phyloP scores from a whole-genome alignment of 2,888 invertebrate species.

The Amblyjoppa fuscipennis region DNA sequence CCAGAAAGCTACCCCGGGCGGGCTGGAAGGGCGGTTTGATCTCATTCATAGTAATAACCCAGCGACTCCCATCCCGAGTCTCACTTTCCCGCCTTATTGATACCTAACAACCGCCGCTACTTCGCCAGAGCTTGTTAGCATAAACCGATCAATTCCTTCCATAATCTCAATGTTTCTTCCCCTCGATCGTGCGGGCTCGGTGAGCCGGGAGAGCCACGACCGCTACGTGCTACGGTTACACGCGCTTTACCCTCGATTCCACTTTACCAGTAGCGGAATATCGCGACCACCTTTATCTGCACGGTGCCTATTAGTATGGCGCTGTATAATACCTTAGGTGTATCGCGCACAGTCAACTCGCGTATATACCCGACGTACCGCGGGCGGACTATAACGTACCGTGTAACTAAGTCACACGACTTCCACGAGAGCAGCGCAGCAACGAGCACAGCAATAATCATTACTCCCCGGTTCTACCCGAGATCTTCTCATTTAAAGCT shows the following conservation, averaged over 20 bases:
- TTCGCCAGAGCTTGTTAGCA: constrained; percentile 3
- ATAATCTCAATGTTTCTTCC: constrained; percentile 14
- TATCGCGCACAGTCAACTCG: not conserved
- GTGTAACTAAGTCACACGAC: constrained; percentile 11
- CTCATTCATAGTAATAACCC: not conserved
- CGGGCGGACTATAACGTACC: constrained; percentile 9
- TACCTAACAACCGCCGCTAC: not conserved
- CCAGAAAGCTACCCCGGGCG: not conserved
- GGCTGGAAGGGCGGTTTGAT: not conserved
- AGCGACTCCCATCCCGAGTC: not conserved
- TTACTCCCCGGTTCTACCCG: constrained; percentile 27
- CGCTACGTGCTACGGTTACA: not conserved
- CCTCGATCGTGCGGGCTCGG: constrained; percentile 5
- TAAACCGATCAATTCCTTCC: constrained; percentile 24
- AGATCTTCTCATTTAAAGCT: not conserved
- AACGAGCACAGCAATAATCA: constrained; percentile 43
- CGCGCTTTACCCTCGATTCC: not conserved
- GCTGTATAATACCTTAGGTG: not conserved
- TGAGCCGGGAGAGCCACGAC: not conserved
- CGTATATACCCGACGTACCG: not conserved
- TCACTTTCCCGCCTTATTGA: not conserved
- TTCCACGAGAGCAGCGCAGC: not conserved
- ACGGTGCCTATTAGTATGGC: not conserved
- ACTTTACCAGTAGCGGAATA: constrained; percentile 3
- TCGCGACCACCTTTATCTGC: constrained; percentile 17